These are phyloP conservation scores for Pogona vitticeps DNA, from an alignment of 2,113 vertebrate genomes.

Conservation along the genomic window DNA sequence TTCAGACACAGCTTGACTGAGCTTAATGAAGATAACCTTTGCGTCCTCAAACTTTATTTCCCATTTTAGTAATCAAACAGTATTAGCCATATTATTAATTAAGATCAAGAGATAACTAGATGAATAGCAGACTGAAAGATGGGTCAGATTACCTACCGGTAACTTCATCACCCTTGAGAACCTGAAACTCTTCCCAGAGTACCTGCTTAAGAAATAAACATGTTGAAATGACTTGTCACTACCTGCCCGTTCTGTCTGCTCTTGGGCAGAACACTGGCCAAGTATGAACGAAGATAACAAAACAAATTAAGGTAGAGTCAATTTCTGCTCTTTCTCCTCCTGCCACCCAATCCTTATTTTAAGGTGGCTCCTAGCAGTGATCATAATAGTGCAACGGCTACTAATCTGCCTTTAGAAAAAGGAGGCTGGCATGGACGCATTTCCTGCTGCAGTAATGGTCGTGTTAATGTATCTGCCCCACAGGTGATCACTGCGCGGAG, in stretches of 20 bases:
- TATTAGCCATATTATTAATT: background rate
- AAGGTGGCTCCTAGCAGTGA: slow-evolving; percentile 55
- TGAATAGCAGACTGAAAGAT: background rate
- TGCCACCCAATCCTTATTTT: slow-evolving; percentile 42
- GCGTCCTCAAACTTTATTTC: background rate
- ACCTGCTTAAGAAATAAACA: slow-evolving; percentile 19
- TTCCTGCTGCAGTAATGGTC: slow-evolving; percentile 41
- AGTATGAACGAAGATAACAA: slow-evolving; percentile 13
- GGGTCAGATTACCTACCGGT: background rate
- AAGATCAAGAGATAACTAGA: background rate
- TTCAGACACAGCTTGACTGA: background rate
- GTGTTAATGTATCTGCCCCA: slow-evolving; percentile 13
- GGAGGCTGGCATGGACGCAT: slow-evolving; percentile 38
- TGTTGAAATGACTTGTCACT: slow-evolving; percentile 8
- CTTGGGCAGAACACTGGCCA: background rate
- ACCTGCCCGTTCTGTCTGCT: background rate
- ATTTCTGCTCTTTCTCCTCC: background rate
- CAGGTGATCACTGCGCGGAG: slow-evolving; percentile 39
- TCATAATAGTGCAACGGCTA: slow-evolving; percentile 58
- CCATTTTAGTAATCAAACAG: background rate
- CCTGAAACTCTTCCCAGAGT: background rate
- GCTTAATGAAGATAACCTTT: background rate
- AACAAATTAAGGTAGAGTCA: slow-evolving; percentile 33
- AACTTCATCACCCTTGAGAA: background rate
- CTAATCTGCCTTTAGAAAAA: slow-evolving; percentile 43